phyloP scores from a whole-genome alignment of 1,140 invertebrate species.

The Frieseomelitta varia region DNA sequence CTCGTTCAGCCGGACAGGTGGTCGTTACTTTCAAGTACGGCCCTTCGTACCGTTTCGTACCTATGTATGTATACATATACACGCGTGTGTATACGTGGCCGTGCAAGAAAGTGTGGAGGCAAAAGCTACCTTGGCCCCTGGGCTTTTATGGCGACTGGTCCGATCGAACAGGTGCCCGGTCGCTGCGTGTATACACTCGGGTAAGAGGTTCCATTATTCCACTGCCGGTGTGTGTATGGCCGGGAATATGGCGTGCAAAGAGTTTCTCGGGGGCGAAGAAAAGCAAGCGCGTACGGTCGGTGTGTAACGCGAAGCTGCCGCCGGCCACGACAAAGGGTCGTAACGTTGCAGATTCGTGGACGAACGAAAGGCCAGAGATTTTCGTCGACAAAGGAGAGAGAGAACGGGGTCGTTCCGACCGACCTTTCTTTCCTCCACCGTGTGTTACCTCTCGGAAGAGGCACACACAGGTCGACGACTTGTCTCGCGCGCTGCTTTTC shows the following conservation, averaged over 20 bases:
- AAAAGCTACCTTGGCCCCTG: slow-evolving; percentile 67
- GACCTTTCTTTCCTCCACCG: background rate
- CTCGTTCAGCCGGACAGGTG: slow-evolving; percentile 66
- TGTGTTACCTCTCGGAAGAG: background rate
- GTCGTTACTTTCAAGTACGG: slow-evolving; percentile 64
- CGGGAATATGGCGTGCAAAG: slow-evolving; percentile 50
- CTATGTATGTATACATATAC: slow-evolving; percentile 14
- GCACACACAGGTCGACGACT: slow-evolving; percentile 28
- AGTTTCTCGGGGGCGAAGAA: slow-evolving; percentile 45
- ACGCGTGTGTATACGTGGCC: background rate
- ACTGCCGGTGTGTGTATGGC: slow-evolving; percentile 45
- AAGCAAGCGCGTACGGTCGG: slow-evolving; percentile 22
- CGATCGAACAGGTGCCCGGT: slow-evolving; percentile 75
- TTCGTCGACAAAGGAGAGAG: slow-evolving; percentile 12
- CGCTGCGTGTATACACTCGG: slow-evolving; percentile 37
- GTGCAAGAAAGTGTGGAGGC: slow-evolving; percentile 69
- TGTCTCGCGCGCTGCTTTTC: background rate
- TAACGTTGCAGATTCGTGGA: slow-evolving; percentile 28
- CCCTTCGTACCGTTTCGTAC: slow-evolving; percentile 40
- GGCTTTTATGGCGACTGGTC: slow-evolving; percentile 71
- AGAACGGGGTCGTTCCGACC: slow-evolving; percentile 47
- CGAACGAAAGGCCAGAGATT: slow-evolving; percentile 14
- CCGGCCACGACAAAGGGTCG: slow-evolving; percentile 55
- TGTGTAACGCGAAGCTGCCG: slow-evolving; percentile 10
- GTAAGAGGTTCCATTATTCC: slow-evolving; percentile 67